phyloP scores from a whole-genome alignment of 2,797 vertebrate genomes.

The Anomalospiza imberbis region DNA sequence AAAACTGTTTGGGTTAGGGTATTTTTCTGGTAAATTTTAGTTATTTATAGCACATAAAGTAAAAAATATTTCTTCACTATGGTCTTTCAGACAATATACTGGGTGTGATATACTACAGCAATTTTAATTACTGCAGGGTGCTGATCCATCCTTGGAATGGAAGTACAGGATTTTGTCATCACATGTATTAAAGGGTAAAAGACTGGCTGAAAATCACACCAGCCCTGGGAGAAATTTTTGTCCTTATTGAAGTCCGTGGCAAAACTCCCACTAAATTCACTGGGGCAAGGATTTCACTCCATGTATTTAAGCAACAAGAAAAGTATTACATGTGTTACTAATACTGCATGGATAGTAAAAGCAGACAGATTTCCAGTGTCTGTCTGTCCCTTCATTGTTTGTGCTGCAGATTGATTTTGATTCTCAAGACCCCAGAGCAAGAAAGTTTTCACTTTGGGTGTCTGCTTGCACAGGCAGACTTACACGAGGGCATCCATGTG shows the following conservation, averaged over 20 bases:
- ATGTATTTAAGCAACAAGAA: not conserved
- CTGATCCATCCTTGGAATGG: constrained; percentile 34
- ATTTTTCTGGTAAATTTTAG: not conserved
- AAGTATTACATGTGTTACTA: not conserved
- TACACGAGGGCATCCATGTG: not conserved
- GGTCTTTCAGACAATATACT: not conserved
- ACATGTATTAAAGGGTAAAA: constrained; percentile 15
- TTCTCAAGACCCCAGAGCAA: not conserved
- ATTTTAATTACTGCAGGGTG: constrained; percentile 23
- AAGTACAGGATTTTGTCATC: constrained; percentile 44
- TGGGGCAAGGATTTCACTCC: not conserved
- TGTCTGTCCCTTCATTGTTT: not conserved
- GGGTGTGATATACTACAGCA: not conserved
- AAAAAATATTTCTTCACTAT: not conserved
- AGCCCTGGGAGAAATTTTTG: not conserved
- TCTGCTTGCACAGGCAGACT: not conserved
- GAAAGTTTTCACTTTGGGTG: not conserved
- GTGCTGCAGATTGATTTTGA: not conserved
- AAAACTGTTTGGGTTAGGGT: not conserved
- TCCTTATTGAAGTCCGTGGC: not conserved
- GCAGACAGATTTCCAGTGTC: not conserved
- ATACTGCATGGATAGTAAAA: not conserved
- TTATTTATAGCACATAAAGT: not conserved
- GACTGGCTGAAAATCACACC: constrained; percentile 7
- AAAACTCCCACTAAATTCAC: constrained; percentile 18